phyloP scores from a whole-genome alignment of 35 echinoderm and acorn worm species.

The Holothuria glaberrima region DNA sequence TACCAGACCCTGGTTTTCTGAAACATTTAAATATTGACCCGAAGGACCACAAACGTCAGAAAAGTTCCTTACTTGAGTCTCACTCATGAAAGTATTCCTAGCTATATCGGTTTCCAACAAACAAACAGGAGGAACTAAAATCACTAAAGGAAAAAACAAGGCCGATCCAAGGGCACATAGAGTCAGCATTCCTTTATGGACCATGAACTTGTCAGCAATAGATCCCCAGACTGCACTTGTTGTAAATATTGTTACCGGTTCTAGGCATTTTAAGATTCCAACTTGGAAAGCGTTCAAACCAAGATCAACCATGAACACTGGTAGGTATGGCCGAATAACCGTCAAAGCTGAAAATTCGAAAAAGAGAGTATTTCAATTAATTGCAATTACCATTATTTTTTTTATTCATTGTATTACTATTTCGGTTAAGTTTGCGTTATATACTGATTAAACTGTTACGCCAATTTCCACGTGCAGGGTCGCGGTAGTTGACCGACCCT shows the following conservation, averaged over 20 bases:
- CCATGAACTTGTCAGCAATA: slow-evolving; percentile 36
- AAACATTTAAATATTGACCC: no score
- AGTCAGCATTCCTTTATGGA: slow-evolving; percentile 14
- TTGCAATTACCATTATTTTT: no score
- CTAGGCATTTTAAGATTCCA: slow-evolving; percentile 29
- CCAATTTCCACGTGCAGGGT: no score
- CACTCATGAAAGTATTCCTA: no score
- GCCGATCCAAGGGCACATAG: neutral
- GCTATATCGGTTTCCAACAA: neutral
- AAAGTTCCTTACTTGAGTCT: no score
- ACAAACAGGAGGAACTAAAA: slow-evolving; percentile 19
- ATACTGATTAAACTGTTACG: no score
- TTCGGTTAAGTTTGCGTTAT: no score
- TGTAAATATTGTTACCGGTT: slow-evolving; percentile 24
- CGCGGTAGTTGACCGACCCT: no score
- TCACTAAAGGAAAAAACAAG: slow-evolving; percentile 8
- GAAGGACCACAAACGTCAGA: no score
- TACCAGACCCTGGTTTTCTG: no score
- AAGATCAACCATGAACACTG: slow-evolving; percentile 48
- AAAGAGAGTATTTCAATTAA: neutral
- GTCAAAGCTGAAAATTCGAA: slow-evolving; percentile 19
- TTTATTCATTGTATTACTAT: no score
- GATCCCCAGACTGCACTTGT: slow-evolving; percentile 43
- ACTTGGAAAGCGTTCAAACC: slow-evolving; percentile 54
- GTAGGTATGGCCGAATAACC: slow-evolving; percentile 27